These are phyloP conservation scores for Venturia canescens DNA, from an alignment of 1,140 invertebrate genomes.

Conservation along the genomic window DNA sequence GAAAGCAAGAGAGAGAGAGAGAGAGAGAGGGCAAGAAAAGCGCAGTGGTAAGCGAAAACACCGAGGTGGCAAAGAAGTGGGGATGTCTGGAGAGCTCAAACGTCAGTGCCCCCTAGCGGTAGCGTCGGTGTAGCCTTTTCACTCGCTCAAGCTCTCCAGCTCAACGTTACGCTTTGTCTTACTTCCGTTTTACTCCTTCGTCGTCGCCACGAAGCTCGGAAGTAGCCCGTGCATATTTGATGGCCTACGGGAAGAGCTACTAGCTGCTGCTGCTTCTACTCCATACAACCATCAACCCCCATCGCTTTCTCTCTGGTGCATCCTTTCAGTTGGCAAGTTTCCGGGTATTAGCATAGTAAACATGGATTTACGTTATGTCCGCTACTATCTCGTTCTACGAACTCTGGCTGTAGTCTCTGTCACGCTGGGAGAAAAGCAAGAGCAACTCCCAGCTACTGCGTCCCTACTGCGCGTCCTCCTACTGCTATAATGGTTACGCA, in stretches of 20 bases:
- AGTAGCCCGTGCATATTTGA: slow-evolving; percentile 72
- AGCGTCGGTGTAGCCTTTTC: neutral
- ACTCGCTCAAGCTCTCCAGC: neutral
- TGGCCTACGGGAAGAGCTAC: slow-evolving; percentile 42
- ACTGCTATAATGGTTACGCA: slow-evolving; percentile 5
- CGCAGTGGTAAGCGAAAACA: neutral
- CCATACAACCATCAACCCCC: slow-evolving; percentile 33
- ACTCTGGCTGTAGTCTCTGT: slow-evolving; percentile 31
- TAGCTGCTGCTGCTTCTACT: slow-evolving; percentile 20
- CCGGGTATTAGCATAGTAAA: slow-evolving; percentile 73
- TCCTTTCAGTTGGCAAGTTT: slow-evolving; percentile 72
- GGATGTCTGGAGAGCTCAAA: neutral
- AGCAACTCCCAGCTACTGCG: neutral
- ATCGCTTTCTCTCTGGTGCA: slow-evolving; percentile 60
- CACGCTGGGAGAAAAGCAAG: neutral
- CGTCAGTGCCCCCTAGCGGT: slow-evolving; percentile 7
- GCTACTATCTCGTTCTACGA: slow-evolving; percentile 46
- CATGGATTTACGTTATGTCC: slow-evolving; percentile 72
- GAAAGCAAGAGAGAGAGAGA: slow-evolving; percentile 28
- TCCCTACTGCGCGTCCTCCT: neutral
- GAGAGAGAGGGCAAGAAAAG: slow-evolving; percentile 11
- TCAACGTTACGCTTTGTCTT: slow-evolving; percentile 11
- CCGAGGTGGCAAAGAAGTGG: neutral
- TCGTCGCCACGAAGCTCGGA: slow-evolving; percentile 51
- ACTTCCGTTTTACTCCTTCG: slow-evolving; percentile 25